Percentiles rank a stretch among this genome's conserved stretches.
Evolutionary conservation across 92 coral and sea anemone species (phyloP).

Genomic region (Heteractis magnifica): DNA sequence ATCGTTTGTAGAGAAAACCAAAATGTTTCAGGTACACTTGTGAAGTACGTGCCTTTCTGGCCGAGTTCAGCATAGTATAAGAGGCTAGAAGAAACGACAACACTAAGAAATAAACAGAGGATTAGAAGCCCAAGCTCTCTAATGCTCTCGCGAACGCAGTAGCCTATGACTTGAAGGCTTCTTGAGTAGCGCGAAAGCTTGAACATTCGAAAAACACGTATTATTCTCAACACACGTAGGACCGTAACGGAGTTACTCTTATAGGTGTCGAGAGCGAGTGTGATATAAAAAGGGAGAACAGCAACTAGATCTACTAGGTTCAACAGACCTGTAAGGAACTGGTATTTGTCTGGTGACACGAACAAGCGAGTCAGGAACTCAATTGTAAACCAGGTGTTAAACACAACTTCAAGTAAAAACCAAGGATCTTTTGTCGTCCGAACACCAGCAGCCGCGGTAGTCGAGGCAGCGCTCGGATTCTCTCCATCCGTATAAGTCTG

Average conservation of each 20-base stretch:
- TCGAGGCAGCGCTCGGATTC: constrained; percentile 6
- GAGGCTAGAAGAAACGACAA: constrained; percentile 75
- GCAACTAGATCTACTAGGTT: constrained; percentile 74
- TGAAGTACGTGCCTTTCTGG: constrained; percentile 53
- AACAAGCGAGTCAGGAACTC: constrained; percentile 66
- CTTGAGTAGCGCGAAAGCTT: constrained; percentile 92
- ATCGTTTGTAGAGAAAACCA: constrained; percentile 96
- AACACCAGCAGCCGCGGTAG: not conserved
- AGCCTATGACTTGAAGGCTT: constrained; percentile 91
- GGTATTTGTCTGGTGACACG: constrained; percentile 62
- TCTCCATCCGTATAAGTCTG: not conserved
- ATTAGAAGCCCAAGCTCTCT: constrained; percentile 82
- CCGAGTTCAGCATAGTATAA: constrained; percentile 79
- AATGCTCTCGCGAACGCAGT: constrained; percentile 83
- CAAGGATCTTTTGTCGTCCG: constrained; percentile 42
- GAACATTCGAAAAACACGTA: constrained; percentile 90
- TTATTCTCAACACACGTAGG: constrained; percentile 76
- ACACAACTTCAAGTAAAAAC: constrained; percentile 66
- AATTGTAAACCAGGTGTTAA: constrained; percentile 76
- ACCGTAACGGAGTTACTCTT: constrained; percentile 67
- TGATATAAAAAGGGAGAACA: constrained; percentile 67
- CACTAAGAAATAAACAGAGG: constrained; percentile 78
- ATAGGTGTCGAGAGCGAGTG: constrained; percentile 43
- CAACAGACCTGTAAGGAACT: constrained; percentile 55
- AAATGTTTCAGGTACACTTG: constrained; percentile 90